Evolutionary conservation across 2,113 vertebrate species (phyloP).

Genomic region (Acrocephalus arundinaceus): DNA sequence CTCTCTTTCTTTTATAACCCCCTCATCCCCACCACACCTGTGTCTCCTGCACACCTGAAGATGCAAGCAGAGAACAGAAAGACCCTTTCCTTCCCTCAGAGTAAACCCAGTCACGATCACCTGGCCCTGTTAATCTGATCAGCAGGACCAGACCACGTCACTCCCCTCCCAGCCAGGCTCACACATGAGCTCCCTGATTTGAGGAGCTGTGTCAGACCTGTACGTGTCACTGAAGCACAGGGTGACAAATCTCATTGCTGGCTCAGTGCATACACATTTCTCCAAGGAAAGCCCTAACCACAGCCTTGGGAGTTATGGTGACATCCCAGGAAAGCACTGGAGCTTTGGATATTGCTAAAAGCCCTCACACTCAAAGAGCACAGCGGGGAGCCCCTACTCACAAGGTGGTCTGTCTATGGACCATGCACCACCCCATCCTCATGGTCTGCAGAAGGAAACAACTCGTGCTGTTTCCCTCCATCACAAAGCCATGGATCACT

Average conservation of each 20-base stretch:
- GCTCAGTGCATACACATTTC: neutral
- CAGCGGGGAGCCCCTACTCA: neutral
- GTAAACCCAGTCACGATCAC: neutral
- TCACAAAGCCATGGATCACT: rapidly evolving
- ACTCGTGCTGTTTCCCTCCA: rapidly evolving
- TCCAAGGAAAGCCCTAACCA: neutral
- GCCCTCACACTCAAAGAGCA: neutral
- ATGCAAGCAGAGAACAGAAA: neutral
- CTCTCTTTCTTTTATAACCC: neutral
- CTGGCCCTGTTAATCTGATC: neutral
- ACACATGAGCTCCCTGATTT: neutral
- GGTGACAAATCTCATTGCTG: neutral
- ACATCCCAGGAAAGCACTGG: neutral
- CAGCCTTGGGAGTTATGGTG: neutral
- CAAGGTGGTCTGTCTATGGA: neutral
- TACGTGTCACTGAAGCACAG: neutral
- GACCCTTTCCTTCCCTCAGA: neutral
- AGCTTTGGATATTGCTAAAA: neutral
- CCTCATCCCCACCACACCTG: neutral
- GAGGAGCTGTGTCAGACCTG: neutral
- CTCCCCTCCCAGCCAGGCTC: neutral
- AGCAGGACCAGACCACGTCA: neutral
- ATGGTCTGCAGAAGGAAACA: neutral
- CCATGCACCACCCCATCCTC: neutral
- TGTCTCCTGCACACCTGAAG: neutral